These are phyloP conservation scores for Champsocephalus gunnari DNA, from an alignment of 2,797 vertebrate species.

Conservation along the genomic window DNA sequence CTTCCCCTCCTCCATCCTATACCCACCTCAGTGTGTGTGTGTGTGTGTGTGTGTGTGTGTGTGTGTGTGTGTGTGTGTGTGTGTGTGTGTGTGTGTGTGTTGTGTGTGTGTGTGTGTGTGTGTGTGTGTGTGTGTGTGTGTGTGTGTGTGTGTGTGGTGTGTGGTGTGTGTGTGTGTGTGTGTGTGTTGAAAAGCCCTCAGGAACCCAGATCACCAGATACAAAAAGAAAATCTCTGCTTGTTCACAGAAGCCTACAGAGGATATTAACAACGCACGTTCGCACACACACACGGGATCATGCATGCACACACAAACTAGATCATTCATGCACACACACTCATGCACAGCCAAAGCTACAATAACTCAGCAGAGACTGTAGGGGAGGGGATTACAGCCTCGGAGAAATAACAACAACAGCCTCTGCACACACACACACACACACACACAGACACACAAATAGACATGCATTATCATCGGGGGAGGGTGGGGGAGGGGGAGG, in stretches of 20 bases:
- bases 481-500: background rate
- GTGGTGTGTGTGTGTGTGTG: no score
- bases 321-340: background rate
- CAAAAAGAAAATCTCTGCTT: conserved; percentile 66
- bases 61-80: background rate
- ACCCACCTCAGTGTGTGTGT: no score
- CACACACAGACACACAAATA: conserved; percentile 19
- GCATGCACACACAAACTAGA: background rate
- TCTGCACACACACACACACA: conserved; percentile 24
- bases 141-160: no score
- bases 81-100: conserved; percentile 5
- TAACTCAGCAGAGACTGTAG: conserved; percentile 49
- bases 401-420: conserved; percentile 68
- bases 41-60: no score
- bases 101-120: conserved; percentile 8
- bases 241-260: conserved; percentile 70
- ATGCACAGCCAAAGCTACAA: conserved; percentile 36
- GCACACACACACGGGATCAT: background rate
- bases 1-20: no score
- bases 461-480: conserved; percentile 7
- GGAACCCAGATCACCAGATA: conserved; percentile 66
- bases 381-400: conserved; percentile 64
- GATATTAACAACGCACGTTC: conserved; percentile 61
- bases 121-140: background rate
- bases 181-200: conserved; percentile 36